Evolutionary conservation across 2,113 vertebrate genomes (phyloP), one percentile per base, ranked within the genome.

Genomic region (Megaceryle maxima): DNA sequence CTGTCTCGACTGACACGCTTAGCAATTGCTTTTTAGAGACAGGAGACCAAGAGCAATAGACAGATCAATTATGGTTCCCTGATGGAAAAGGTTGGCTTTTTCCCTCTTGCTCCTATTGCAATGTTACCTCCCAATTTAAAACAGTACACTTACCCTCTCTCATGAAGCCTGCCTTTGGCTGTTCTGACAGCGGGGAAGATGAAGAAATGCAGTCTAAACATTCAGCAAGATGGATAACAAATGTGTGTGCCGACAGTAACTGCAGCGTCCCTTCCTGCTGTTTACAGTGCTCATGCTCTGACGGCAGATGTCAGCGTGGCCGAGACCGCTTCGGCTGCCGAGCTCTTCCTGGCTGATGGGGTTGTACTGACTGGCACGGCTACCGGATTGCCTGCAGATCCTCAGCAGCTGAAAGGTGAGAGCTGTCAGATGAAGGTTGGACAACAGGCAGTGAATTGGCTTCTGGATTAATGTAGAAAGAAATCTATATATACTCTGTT

Each of bases 301-400:
- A 99, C 98, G 0, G 98, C 98, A 41, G 99, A 99, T 25, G 94
- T 99, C 73, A 94, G 97, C 26, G 87, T 98, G 29, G 94, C 95
- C 8, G 98, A 99, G 91, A 99, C 97, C 0, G 98, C 98, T 0
- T 97, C 16, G 6, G 99, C 99, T 4, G 98, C 99, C 0, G 98
- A 99, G 97, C 98, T 99, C 90, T 99, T 99, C 96, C 98, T 99
- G 87, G 98, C 98, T 6, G 99, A 99, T 1, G 98, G 98, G 16
- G 77, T 99, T 67, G 96, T 99, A 93, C 75, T 99, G 96, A 99
- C 98, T 4, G 98, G 99, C 74, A 70, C 91, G 0, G 98, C 98
- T 16, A 99, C 99, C 0, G 98, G 98, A 4, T 63, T 87, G n/a
- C 97, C 98, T 3, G 87, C 99, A 0, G 92, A 99, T 83, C 98